phyloP scores from a whole-genome alignment of 2,113 vertebrate genomes.

The Myiopsitta monachus region DNA sequence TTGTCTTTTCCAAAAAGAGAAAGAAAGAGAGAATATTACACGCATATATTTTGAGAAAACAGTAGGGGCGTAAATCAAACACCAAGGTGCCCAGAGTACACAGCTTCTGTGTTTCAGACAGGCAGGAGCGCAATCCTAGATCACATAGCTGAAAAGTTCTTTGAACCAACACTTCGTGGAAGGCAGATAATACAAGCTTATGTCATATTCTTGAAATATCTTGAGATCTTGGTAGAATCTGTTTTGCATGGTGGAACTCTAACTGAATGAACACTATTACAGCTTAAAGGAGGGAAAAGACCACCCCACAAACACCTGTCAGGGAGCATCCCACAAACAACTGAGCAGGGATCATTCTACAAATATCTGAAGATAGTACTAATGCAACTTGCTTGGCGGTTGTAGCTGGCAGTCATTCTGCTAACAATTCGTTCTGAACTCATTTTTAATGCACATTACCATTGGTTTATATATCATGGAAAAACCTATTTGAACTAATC shows the following conservation, averaged over 20 bases:
- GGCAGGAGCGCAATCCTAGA: neutral
- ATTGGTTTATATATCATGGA: neutral
- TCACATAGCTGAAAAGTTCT: neutral
- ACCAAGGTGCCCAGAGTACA: neutral
- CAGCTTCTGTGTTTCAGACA: neutral
- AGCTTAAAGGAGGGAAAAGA: neutral
- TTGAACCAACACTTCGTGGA: neutral
- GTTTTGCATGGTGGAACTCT: neutral
- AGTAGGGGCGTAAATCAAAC: neutral
- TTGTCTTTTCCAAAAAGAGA: neutral
- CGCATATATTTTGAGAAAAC: neutral
- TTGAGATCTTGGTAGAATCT: neutral
- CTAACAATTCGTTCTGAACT: neutral
- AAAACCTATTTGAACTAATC: neutral
- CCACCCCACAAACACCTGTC: fast-evolving
- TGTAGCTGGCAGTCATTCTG: neutral
- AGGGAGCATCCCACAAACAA: neutral
- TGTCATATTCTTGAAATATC: neutral
- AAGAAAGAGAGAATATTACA: neutral
- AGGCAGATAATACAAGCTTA: neutral
- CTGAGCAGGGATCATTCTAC: neutral
- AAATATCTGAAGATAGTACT: neutral
- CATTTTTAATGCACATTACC: neutral
- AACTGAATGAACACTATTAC: neutral
- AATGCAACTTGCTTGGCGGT: neutral